Percentiles rank a stretch among this genome's conserved stretches.
phyloP scores from a whole-genome alignment of 2,797 vertebrate genomes.

The Chelidonichthys spinosus region DNA sequence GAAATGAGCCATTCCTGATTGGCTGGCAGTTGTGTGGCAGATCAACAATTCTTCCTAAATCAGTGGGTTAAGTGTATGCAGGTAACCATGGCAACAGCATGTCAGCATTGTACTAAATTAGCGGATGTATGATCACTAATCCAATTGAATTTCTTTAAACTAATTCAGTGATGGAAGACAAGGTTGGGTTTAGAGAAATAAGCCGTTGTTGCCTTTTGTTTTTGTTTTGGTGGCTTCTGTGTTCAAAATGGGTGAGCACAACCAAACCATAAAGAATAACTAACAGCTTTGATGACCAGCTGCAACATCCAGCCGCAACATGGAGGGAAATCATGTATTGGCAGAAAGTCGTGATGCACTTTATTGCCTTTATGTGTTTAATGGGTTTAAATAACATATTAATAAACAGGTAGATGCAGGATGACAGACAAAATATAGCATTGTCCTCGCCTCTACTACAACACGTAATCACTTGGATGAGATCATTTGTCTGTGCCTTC shows the following conservation, averaged over 20 bases:
- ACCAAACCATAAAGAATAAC: neutral
- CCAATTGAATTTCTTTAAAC: neutral
- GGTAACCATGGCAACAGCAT: constrained; percentile 9
- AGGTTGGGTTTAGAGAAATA: neutral
- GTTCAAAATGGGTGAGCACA: neutral
- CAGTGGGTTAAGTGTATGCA: neutral
- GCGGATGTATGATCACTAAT: neutral
- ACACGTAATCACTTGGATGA: too few species aligned
- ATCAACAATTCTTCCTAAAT: neutral
- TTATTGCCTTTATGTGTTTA: neutral
- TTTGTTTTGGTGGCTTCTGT: neutral
- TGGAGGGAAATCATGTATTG: neutral
- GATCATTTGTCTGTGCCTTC: too few species aligned
- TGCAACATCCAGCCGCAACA: neutral
- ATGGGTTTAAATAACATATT: neutral
- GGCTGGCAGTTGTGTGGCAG: neutral
- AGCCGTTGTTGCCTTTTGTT: neutral
- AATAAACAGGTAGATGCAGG: neutral
- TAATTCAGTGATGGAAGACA: neutral
- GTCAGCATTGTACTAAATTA: neutral
- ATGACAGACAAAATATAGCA: too few species aligned
- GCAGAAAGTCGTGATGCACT: neutral
- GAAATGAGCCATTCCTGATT: neutral
- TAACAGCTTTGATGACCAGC: neutral
- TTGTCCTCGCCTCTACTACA: too few species aligned